Conservation (phyloP, 2,888 invertebrate genomes). For the Orchesella flavescens region DNA sequence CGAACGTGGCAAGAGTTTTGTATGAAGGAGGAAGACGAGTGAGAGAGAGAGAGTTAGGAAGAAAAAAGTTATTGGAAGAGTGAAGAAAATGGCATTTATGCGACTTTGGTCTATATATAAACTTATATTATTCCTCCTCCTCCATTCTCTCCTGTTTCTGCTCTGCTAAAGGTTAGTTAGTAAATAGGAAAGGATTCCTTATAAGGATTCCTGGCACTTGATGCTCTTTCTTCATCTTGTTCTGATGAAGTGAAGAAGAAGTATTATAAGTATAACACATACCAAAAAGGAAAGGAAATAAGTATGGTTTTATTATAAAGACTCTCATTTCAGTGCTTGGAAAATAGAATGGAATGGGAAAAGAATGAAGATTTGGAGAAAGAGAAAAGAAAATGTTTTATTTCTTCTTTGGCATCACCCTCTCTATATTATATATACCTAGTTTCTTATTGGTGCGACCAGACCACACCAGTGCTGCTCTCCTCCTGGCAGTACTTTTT, state of each 20-base stretch:
- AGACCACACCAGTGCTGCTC: no score
- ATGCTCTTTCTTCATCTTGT: slow-evolving; percentile 25
- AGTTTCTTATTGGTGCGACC: no score
- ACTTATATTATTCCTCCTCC: background rate
- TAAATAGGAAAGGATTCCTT: slow-evolving; percentile 26
- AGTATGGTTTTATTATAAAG: no score
- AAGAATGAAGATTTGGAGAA: background rate
- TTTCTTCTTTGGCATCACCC: background rate
- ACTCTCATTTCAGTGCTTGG: no score
- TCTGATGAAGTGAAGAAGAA: background rate
- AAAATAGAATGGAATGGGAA: background rate
- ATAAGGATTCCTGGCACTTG: slow-evolving; percentile 37
- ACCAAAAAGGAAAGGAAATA: no score
- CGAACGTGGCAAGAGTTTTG: slow-evolving; percentile 41
- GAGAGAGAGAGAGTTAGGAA: background rate
- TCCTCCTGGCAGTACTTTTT: no score
- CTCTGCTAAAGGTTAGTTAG: slow-evolving; percentile 38
- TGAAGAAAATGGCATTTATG: slow-evolving; percentile 38
- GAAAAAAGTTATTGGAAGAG: slow-evolving; percentile 43
- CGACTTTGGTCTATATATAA: slow-evolving; percentile 28
- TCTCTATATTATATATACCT: no score
- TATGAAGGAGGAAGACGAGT: slow-evolving; percentile 28
- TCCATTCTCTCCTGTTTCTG: slow-evolving; percentile 22
- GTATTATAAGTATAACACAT: no score
- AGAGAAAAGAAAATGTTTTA: background rate